Evolutionary conservation across 2,888 invertebrate species (phyloP), one percentile per base, ranked within the genome.

Genomic region (Theodoxus fluviatilis): DNA sequence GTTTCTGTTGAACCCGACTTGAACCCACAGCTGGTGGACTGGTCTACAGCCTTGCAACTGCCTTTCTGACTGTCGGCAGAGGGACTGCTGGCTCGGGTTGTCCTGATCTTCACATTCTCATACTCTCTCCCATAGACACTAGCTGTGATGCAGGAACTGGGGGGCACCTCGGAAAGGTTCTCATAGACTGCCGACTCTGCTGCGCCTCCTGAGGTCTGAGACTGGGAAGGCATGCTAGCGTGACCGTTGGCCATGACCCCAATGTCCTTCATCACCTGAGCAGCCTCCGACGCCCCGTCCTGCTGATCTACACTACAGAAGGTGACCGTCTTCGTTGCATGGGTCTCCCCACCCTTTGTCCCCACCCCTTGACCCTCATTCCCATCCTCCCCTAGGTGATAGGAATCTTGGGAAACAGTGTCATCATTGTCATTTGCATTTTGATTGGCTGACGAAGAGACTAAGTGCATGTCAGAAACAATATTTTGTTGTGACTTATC

Each of bases 341-440:
- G n/a, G n/a, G n/a, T n/a, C n/a, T n/a, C n/a, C n/a, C n/a, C n/a
- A n/a, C 43, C 3, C 65, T 66, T 22, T 28, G 38, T 40, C 66
- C 70, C 33, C 66, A n/a, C 55, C 55, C 64, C 64, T 57, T 68
- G 59, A 38, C 38, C 57, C 35, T 35, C 67, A 33, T 47, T 47
- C 49, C 43, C 64, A 55, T 69, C 71, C 55, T 67, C 67, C 33
- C 69, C 69, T 40, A 67, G 59, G 35, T 59, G 68, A 67, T 73
- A 61, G 28, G 69, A 70, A 55, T 69, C 68, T 49, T 71, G 67
- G 64, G 78, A 76, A 64, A 70, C 74, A 72, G 73, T 76, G 70
- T 79, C 79, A 78, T 83, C 85, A 81, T 79, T 83, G 83, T 84
- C 85, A 83, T 82, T 80, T 79, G 82, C 83, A 84, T 83, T 84